Conservation (phyloP, 2,113 vertebrate species). For the Tetrao urogallus region DNA sequence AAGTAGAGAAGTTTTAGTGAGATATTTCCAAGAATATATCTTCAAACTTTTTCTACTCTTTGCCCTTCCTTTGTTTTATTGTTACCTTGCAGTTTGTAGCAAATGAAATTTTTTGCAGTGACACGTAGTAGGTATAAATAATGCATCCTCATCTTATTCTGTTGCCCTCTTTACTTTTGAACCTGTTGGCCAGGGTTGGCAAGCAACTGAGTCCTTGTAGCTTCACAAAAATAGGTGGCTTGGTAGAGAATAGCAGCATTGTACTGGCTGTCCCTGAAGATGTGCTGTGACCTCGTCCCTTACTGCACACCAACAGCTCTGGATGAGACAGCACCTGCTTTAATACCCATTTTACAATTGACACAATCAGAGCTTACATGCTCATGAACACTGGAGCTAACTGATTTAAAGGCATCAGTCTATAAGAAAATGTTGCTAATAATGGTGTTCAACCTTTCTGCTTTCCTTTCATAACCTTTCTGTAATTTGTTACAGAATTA, state of each 20-base stretch:
- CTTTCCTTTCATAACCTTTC: neutral
- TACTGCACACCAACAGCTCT: neutral
- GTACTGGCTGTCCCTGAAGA: neutral
- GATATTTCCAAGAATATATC: neutral
- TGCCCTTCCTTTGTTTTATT: neutral
- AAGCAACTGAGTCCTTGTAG: neutral
- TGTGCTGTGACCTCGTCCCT: neutral
- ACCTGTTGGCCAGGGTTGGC: neutral
- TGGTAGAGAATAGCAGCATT: neutral
- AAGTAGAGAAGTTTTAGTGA: neutral
- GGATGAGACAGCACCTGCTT: accelerated
- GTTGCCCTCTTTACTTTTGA: neutral
- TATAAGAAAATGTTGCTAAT: neutral
- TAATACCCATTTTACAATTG: neutral
- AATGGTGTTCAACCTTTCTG: neutral
- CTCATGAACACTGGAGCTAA: neutral
- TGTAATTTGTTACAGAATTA: neutral
- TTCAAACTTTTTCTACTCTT: neutral
- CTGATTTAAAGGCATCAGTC: neutral
- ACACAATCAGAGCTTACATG: accelerated
- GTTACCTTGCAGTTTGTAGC: neutral
- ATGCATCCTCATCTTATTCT: neutral
- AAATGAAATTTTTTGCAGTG: neutral
- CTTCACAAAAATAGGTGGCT: neutral
- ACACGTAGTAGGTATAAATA: neutral